phyloP scores from a whole-genome alignment of 2,797 vertebrate species.

The Phalanger gymnotis region DNA sequence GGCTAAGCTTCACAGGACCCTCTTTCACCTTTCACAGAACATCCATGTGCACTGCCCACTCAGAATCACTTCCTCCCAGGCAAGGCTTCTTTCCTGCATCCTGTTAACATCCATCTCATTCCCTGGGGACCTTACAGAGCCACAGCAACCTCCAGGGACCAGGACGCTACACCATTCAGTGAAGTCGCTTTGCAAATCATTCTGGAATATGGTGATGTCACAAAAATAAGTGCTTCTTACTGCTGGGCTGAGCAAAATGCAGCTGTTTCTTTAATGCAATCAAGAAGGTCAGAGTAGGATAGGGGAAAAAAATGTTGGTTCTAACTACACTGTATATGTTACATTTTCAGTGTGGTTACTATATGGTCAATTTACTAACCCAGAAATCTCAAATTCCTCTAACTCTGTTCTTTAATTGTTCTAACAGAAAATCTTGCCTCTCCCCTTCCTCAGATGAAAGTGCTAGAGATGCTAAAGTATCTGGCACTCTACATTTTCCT shows the following conservation, averaged over 20 bases:
- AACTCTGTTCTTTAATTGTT: conserved; percentile 38
- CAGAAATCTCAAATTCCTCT: background rate
- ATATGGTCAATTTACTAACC: conserved; percentile 38
- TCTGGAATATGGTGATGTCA: conserved; percentile 23
- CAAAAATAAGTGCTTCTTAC: conserved; percentile 28
- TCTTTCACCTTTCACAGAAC: background rate
- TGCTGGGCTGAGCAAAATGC: conserved; percentile 33
- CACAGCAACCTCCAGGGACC: conserved; percentile 13
- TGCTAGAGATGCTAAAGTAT: background rate
- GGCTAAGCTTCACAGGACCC: conserved; percentile 36
- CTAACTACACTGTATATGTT: conserved; percentile 28
- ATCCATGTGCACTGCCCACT: background rate
- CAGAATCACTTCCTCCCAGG: background rate
- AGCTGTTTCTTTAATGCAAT: conserved; percentile 42
- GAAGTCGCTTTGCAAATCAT: conserved; percentile 31
- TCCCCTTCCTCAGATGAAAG: conserved; percentile 28
- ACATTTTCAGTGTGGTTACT: conserved; percentile 44
- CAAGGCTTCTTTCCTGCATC: background rate
- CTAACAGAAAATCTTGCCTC: conserved; percentile 28
- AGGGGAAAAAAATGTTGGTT: conserved; percentile 43
- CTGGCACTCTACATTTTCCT: background rate
- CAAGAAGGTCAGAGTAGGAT: conserved; percentile 15
- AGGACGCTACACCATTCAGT: background rate
- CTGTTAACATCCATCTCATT: background rate
- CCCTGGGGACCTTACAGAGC: background rate